Evolutionary conservation across 1,140 invertebrate species (phyloP).

Genomic region (Cydia amplana): DNA sequence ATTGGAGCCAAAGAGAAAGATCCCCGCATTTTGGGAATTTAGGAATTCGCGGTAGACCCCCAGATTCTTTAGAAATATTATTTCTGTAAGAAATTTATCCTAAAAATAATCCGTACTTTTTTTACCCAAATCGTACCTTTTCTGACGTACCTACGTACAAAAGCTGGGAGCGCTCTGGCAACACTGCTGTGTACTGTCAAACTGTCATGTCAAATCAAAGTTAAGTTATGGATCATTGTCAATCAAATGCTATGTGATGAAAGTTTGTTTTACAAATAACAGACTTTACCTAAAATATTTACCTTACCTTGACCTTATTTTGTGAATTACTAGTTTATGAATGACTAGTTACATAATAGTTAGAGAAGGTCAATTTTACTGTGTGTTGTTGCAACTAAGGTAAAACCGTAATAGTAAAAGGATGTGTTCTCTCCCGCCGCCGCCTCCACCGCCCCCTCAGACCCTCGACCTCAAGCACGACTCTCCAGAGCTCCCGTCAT

Average conservation of each 20-base stretch:
- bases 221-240: background rate
- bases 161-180: too few species aligned
- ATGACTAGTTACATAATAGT: background rate
- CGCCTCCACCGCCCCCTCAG: conserved; percentile 3
- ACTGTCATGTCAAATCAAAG: background rate
- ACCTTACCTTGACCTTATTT: background rate
- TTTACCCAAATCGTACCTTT: too few species aligned
- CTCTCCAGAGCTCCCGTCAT: conserved; percentile 9
- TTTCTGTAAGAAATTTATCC: too few species aligned
- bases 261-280: background rate
- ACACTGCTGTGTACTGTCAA: background rate
- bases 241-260: background rate
- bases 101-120: too few species aligned
- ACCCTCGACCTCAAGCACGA: conserved; percentile 15
- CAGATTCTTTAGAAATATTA: too few species aligned
- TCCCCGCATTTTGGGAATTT: too few species aligned
- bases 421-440: conserved; percentile 23
- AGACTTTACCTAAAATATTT: background rate
- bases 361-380: background rate
- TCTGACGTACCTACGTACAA: too few species aligned
- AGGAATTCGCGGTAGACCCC: too few species aligned
- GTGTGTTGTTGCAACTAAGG: background rate
- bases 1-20: too few species aligned
- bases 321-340: background rate
- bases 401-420: background rate